Percentiles rank a stretch among this genome's conserved stretches.
Conservation (phyloP, 2,797 vertebrate species). For the Rhadinocentrus ornatus region DNA sequence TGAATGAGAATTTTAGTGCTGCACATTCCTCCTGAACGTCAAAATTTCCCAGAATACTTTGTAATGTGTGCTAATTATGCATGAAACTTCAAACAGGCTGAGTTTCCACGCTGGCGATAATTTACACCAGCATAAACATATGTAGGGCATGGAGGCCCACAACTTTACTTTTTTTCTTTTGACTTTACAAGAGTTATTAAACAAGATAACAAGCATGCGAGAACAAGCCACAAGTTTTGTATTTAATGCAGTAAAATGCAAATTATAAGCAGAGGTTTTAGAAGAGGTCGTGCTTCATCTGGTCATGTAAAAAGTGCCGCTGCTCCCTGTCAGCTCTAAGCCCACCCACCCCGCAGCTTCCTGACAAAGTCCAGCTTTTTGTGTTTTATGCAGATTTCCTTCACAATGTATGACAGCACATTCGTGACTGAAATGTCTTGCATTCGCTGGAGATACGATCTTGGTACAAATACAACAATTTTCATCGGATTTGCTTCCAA, state of each 20-base stretch:
- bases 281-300: slow-evolving; percentile 50
- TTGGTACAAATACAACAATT: slow-evolving; percentile 14
- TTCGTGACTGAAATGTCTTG: slow-evolving; percentile 22
- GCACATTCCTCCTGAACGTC: slow-evolving; percentile 45
- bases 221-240: slow-evolving; percentile 60
- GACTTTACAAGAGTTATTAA: slow-evolving; percentile 75
- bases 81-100: slow-evolving; percentile 69
- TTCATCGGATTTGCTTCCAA: slow-evolving; percentile 11
- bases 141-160: slow-evolving; percentile 37
- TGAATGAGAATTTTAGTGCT: slow-evolving; percentile 43
- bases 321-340: slow-evolving; percentile 49
- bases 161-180: slow-evolving; percentile 23
- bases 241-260: slow-evolving; percentile 68
- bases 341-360: slow-evolving; percentile 74
- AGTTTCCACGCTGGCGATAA: slow-evolving; percentile 52
- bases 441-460: slow-evolving; percentile 21
- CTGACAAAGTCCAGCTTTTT: slow-evolving; percentile 49
- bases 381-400: slow-evolving; percentile 38
- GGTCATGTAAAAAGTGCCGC: slow-evolving; percentile 64
- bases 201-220: slow-evolving; percentile 71
- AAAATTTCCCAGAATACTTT: slow-evolving; percentile 67
- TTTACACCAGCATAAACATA: slow-evolving; percentile 21
- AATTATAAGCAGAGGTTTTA: slow-evolving; percentile 71
- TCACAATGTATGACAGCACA: slow-evolving; percentile 41
- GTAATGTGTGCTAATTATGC: slow-evolving; percentile 72